Conservation (phyloP, 2,888 invertebrate species). For the Diachrysia chrysitis region DNA sequence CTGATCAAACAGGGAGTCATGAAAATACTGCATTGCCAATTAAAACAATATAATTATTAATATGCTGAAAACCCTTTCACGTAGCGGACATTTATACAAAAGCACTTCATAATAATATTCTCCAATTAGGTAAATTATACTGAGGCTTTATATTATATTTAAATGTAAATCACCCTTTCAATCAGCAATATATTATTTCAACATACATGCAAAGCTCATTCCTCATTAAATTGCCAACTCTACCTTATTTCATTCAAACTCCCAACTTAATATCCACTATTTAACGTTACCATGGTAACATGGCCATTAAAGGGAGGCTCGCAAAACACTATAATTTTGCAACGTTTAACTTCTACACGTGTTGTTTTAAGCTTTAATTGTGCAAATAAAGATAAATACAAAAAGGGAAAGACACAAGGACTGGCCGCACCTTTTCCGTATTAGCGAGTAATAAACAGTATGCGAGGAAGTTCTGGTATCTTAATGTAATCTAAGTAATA, state of each 20-base stretch:
- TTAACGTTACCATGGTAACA: conserved; percentile 14
- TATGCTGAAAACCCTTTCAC: not conserved
- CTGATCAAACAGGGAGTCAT: too few species aligned
- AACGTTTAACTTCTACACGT: conserved; percentile 24
- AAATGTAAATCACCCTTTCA: conserved; percentile 1
- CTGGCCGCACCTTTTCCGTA: conserved; percentile 40
- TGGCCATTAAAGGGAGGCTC: conserved; percentile 11
- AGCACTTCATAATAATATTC: not conserved
- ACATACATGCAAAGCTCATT: not conserved
- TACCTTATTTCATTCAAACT: not conserved
- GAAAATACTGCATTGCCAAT: too few species aligned
- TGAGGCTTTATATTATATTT: conserved; percentile 1
- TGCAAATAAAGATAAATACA: conserved; percentile 44
- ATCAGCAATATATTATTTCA: conserved; percentile 14
- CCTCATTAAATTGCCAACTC: conserved; percentile 2
- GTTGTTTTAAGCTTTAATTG: conserved; percentile 33
- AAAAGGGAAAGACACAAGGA: conserved; percentile 42
- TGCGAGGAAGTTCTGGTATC: conserved; percentile 31
- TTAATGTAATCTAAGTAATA: conserved; percentile 25
- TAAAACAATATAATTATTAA: too few species aligned
- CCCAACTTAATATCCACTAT: not conserved
- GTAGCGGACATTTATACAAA: not conserved
- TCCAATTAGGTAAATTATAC: not conserved
- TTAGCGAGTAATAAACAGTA: conserved; percentile 18
- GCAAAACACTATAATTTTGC: conserved; percentile 40